These are phyloP conservation scores for Oncorhynchus clarkii DNA, from an alignment of 2,113 vertebrate species.

Conservation along the genomic window DNA sequence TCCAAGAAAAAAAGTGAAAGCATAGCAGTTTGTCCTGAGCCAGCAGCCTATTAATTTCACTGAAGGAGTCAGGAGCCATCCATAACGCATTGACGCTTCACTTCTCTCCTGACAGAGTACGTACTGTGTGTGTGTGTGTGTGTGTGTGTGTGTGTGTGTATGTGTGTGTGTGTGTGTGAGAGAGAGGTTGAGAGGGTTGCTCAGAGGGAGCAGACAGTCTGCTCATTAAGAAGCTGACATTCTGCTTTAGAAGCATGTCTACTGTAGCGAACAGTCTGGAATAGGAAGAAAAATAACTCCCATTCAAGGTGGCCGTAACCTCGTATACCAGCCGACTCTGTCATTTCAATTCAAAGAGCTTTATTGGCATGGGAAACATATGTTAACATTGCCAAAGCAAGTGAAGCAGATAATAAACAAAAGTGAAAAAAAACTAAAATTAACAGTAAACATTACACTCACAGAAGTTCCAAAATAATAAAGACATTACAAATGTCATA, in stretches of 20 bases:
- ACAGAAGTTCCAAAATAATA: too few relatives aligned
- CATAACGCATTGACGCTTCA: conserved; percentile 17
- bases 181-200: background rate
- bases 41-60: conserved; percentile 21
- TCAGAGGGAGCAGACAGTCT: background rate
- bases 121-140: too few relatives aligned
- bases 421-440: too few relatives aligned
- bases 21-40: conserved; percentile 12
- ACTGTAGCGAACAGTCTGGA: background rate
- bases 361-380: too few relatives aligned
- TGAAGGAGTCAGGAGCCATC: conserved; percentile 20
- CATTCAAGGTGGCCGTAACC: background rate
- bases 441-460: too few relatives aligned
- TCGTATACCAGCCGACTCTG: too few relatives aligned
- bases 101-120: background rate
- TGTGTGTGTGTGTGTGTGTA: too few relatives aligned
- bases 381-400: too few relatives aligned
- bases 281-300: background rate
- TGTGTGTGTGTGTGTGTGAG: too few relatives aligned
- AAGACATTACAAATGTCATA: too few relatives aligned
- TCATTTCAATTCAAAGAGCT: too few relatives aligned
- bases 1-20: conserved; percentile 10
- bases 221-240: conserved; percentile 38
- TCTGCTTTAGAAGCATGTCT: conserved; percentile 19
- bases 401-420: too few relatives aligned